These are phyloP conservation scores for Cephus pygmeus DNA, from an alignment of 2,888 invertebrate genomes.

Conservation along the genomic window DNA sequence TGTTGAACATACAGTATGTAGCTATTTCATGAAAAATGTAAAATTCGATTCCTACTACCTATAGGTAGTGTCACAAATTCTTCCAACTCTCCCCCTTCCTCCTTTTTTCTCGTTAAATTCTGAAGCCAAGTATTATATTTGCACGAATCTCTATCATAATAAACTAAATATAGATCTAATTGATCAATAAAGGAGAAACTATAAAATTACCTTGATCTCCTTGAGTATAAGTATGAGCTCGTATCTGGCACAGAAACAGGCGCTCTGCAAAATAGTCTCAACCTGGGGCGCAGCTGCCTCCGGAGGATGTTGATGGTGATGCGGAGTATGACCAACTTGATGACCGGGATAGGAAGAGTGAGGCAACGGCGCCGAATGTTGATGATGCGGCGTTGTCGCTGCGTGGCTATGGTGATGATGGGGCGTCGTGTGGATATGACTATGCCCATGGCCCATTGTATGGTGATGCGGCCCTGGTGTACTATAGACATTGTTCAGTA, in stretches of 20 bases:
- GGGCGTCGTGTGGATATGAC: slow-evolving; percentile 62
- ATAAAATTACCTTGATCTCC: slow-evolving; percentile 74
- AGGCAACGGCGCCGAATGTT: slow-evolving; percentile 56
- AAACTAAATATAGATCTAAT: too few species aligned
- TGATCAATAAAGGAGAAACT: not conserved
- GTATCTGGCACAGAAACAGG: slow-evolving; percentile 92
- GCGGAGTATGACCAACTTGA: slow-evolving; percentile 61
- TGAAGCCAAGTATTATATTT: too few species aligned
- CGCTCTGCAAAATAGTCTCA: slow-evolving; percentile 80
- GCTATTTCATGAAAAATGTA: too few species aligned
- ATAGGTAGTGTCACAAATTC: too few species aligned
- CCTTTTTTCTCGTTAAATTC: too few species aligned
- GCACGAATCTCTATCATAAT: too few species aligned
- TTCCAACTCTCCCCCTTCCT: too few species aligned
- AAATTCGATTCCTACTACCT: too few species aligned
- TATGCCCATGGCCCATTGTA: slow-evolving; percentile 57
- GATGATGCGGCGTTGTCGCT: slow-evolving; percentile 60
- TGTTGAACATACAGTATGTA: too few species aligned
- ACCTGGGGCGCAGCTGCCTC: slow-evolving; percentile 81
- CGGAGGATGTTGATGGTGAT: slow-evolving; percentile 65
- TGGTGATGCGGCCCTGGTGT: slow-evolving; percentile 64
- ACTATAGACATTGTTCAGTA: slow-evolving; percentile 63
- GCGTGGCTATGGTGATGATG: slow-evolving; percentile 63
- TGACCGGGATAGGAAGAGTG: slow-evolving; percentile 54
- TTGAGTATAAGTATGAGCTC: slow-evolving; percentile 95